Percentiles rank a stretch among this genome's conserved stretches.
Conservation (phyloP, 2,888 invertebrate species). For the Dendrolimus houi region DNA sequence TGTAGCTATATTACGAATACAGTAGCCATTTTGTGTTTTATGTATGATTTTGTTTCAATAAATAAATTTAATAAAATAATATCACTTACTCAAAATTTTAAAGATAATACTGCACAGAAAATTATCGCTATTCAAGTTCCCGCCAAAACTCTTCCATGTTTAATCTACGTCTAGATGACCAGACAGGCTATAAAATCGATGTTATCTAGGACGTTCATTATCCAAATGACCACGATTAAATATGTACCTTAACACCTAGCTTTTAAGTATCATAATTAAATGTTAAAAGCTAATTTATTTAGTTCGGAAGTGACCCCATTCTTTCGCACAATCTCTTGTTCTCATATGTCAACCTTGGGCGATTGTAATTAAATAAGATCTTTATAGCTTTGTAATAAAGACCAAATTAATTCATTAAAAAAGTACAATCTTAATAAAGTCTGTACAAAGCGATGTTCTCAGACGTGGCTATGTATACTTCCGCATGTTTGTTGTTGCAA, state of each 20-base stretch:
- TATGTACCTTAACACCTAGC: no score
- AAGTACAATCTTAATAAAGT: neutral
- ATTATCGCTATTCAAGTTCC: no score
- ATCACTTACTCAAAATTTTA: no score
- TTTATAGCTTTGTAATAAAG: neutral
- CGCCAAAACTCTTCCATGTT: no score
- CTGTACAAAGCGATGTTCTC: neutral
- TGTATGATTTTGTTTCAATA: no score
- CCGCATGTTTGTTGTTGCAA: no score
- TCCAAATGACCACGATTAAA: neutral
- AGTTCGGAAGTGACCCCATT: slow-evolving; percentile 45
- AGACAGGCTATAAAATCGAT: neutral
- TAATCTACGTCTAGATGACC: neutral
- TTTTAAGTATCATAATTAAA: no score
- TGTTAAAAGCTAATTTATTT: neutral
- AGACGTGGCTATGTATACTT: neutral
- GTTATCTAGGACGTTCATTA: neutral
- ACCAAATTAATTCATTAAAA: neutral
- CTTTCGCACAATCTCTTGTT: slow-evolving; percentile 31
- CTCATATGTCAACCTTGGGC: neutral
- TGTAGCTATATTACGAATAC: no score
- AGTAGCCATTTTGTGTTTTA: no score
- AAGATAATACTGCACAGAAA: no score
- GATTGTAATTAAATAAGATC: neutral
- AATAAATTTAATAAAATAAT: no score